Evolutionary conservation across 1,140 invertebrate genomes (phyloP), one percentile per base, ranked within the genome.

Genomic region (Alviniconcha marisindica): DNA sequence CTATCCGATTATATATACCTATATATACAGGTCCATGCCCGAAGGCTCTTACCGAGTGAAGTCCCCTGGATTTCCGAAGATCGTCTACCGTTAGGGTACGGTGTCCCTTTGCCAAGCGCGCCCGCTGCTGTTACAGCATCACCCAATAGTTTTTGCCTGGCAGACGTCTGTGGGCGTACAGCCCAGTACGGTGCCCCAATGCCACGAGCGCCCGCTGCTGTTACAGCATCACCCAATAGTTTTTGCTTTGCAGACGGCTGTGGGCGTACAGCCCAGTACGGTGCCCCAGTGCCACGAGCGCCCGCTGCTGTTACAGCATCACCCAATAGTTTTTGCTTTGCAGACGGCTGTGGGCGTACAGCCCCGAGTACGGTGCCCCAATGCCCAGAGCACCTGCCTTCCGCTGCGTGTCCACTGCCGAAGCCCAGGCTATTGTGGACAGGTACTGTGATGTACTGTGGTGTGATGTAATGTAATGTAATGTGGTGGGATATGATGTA

Each of bases 271-370:
- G 40, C 40, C n/a, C 51, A 60, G 18, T 80, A 63, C 51, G 33
- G 28, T 7, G 24, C 36, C 0, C 15, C 42, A n/a, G 21, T 63
- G 28, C 54, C 33, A 10, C 38, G 54, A 28, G 28, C 54, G 7
- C 12, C 21, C 54, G 21, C 7, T 21, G 21, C 28, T 5, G 0
- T 21, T 60, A 18, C 15, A n/a, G 18, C n/a, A 28, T 21, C 15
- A n/a, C n/a, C n/a, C n/a, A n/a, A n/a, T n/a, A n/a, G n/a, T n/a
- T 28, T 15, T 60, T 71, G 18, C 0, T 28, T 1, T 78, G 38
- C 48, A 80, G 54, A 80, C 7, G 78, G 28, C 38, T 63, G 40
- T 80, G 54, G 51, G 63, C 56, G 10, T 66, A 69, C 63, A 60
- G 40, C 40, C n/a, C 51, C 2, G 63, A 60, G 18, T 80, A 63